phyloP scores from a whole-genome alignment of 2,797 vertebrate genomes.

The Channa striata region DNA sequence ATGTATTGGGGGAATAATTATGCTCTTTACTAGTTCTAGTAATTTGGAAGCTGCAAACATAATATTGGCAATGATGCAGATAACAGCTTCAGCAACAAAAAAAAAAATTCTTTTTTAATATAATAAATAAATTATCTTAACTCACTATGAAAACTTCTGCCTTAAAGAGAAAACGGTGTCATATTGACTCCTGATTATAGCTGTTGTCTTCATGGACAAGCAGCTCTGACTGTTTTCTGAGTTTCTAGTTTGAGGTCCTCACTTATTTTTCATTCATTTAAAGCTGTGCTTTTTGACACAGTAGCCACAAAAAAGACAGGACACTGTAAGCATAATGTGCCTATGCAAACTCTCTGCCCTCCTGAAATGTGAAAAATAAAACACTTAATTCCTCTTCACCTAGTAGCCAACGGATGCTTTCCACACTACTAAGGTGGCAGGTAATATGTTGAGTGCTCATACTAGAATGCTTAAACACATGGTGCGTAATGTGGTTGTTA shows the following conservation, averaged over 20 bases:
- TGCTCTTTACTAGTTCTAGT: neutral
- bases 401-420: slow-evolving; percentile 22
- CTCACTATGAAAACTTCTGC: slow-evolving; percentile 15
- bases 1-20: neutral
- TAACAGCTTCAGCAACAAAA: too few relatives aligned
- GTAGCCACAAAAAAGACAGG: slow-evolving; percentile 10
- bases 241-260: slow-evolving; percentile 12
- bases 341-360: slow-evolving; percentile 81
- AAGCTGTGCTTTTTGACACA: slow-evolving; percentile 10
- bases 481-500: slow-evolving; percentile 2
- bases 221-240: neutral
- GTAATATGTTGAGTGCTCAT: slow-evolving; percentile 34
- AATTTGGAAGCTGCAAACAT: neutral
- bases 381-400: slow-evolving; percentile 37
- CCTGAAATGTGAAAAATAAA: slow-evolving; percentile 67
- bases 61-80: neutral
- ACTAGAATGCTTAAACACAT: slow-evolving; percentile 9
- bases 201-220: slow-evolving; percentile 8
- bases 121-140: too few relatives aligned
- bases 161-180: slow-evolving; percentile 19
- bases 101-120: too few relatives aligned
- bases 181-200: neutral
- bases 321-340: slow-evolving; percentile 47
- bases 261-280: neutral
- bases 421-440: slow-evolving; percentile 35